Evolutionary conservation across 1,140 invertebrate species (phyloP).

Genomic region (Marisa cornuarietis): DNA sequence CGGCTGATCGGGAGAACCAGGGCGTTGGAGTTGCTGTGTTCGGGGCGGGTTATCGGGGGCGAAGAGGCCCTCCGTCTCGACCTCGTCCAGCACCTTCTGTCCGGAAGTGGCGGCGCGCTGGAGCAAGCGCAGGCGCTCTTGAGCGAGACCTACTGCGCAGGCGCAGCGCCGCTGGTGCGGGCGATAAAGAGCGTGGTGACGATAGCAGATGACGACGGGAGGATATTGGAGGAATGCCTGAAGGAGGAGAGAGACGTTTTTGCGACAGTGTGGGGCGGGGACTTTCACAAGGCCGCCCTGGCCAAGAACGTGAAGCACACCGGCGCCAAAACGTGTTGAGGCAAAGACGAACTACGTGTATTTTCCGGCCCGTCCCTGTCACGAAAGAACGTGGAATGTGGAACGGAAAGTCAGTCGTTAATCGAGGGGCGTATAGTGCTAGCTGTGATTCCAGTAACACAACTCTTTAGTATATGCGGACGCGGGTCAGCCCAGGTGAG

Average conservation of each 20-base stretch:
- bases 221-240: slow-evolving; percentile 46
- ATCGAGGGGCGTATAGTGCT: too few relatives aligned
- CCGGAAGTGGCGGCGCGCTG: slow-evolving; percentile 39
- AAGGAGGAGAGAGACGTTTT: slow-evolving; percentile 66
- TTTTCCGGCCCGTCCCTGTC: too few relatives aligned
- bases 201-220: slow-evolving; percentile 37
- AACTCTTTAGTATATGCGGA: too few relatives aligned
- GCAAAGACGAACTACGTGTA: neutral
- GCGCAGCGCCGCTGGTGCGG: slow-evolving; percentile 54
- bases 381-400: too few relatives aligned
- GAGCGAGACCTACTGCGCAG: slow-evolving; percentile 38
- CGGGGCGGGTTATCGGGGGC: slow-evolving; percentile 60
- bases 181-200: slow-evolving; percentile 66
- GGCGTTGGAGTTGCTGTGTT: slow-evolving; percentile 68
- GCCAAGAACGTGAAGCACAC: slow-evolving; percentile 51
- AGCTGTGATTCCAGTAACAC: too few relatives aligned
- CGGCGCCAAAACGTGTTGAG: neutral
- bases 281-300: slow-evolving; percentile 63
- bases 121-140: slow-evolving; percentile 64
- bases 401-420: too few relatives aligned
- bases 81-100: slow-evolving; percentile 51
- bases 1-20: slow-evolving; percentile 65
- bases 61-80: slow-evolving; percentile 65
- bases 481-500: too few relatives aligned
- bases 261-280: slow-evolving; percentile 67